Conservation (phyloP, 2,113 vertebrate species). For the Pogona vitticeps region DNA sequence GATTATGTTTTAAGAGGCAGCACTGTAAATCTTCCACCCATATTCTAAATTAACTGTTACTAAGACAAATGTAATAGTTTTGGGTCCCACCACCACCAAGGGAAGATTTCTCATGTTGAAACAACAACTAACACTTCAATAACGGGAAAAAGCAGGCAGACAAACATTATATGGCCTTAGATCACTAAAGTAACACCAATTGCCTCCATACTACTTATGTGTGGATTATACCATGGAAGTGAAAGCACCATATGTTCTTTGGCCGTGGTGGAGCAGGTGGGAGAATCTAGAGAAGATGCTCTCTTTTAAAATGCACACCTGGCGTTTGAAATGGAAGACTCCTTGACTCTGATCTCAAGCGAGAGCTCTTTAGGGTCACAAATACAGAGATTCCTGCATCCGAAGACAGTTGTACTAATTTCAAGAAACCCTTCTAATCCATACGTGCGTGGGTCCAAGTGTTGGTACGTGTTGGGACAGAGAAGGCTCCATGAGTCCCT, state of each 20-base stretch:
- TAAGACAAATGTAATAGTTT: conserved; percentile 9
- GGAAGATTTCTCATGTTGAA: conserved; percentile 30
- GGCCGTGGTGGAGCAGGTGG: conserved; percentile 34
- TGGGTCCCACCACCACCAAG: neutral
- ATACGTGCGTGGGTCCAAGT: neutral
- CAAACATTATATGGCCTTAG: conserved; percentile 60
- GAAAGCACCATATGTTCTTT: conserved; percentile 57
- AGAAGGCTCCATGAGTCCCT: neutral
- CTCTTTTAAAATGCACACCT: conserved; percentile 67
- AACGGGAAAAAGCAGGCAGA: conserved; percentile 61
- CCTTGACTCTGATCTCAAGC: neutral
- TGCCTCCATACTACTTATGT: conserved; percentile 40
- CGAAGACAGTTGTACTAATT: neutral
- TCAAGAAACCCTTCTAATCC: neutral
- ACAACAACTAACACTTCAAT: conserved; percentile 52
- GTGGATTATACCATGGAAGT: conserved; percentile 48
- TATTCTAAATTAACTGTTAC: conserved; percentile 58
- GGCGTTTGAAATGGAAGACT: conserved; percentile 37
- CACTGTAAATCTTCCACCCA: conserved; percentile 64
- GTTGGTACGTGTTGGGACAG: too few species aligned
- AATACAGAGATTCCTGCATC: conserved; percentile 24
- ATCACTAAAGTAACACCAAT: conserved; percentile 67
- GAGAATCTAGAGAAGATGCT: conserved; percentile 59
- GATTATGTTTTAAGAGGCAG: conserved; percentile 59
- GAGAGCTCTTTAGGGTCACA: neutral